Evolutionary conservation across 2,888 invertebrate genomes (phyloP).

Genomic region (Cheilosia vulpina): DNA sequence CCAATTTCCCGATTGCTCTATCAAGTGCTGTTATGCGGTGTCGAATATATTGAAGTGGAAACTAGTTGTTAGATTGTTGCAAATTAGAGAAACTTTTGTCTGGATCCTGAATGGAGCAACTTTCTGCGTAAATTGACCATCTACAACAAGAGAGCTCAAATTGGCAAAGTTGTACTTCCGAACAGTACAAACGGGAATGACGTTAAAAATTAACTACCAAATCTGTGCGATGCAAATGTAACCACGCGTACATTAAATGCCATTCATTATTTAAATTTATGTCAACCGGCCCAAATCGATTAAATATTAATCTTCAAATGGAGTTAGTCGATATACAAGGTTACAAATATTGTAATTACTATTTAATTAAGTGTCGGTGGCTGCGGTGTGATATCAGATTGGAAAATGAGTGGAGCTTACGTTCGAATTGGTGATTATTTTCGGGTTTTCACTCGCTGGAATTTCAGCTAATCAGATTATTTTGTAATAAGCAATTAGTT

Average conservation of each 20-base stretch:
- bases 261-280: neutral
- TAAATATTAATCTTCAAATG: neutral
- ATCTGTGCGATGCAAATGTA: neutral
- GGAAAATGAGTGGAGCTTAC: neutral
- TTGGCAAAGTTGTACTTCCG: slow-evolving; percentile 12
- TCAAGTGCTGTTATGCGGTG: slow-evolving; percentile 28
- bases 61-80: slow-evolving; percentile 34
- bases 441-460: neutral
- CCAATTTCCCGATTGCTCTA: slow-evolving; percentile 52
- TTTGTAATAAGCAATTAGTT: slow-evolving; percentile 44
- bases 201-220: neutral
- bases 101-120: slow-evolving; percentile 20
- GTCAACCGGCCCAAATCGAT: neutral
- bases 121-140: slow-evolving; percentile 42
- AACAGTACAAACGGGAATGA: neutral
- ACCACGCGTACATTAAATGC: neutral
- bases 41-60: slow-evolving; percentile 18
- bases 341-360: slow-evolving; percentile 17
- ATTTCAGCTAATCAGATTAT: slow-evolving; percentile 40
- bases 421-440: neutral
- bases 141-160: slow-evolving; percentile 1
- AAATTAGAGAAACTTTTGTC: slow-evolving; percentile 37
- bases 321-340: neutral
- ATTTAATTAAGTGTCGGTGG: slow-evolving; percentile 30
- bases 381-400: neutral